These are phyloP conservation scores for Solenopsis invicta DNA, from an alignment of 1,140 invertebrate genomes.

Conservation along the genomic window DNA sequence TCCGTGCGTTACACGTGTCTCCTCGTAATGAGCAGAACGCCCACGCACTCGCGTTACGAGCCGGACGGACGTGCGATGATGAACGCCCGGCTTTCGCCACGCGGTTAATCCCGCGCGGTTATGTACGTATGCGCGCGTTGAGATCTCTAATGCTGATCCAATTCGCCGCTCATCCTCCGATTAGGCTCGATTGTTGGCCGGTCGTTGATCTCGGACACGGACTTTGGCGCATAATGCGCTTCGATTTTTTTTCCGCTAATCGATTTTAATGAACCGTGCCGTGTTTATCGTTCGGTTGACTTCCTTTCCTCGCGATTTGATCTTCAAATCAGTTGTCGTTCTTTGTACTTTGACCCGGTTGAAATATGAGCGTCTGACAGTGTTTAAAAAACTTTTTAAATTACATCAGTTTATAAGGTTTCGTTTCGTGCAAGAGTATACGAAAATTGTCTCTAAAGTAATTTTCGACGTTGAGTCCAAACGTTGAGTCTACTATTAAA, in stretches of 20 bases:
- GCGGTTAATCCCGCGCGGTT: conserved; percentile 40
- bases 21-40: conserved; percentile 38
- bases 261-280: conserved; percentile 46
- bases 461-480: too few relatives aligned
- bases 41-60: conserved; percentile 62
- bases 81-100: conserved; percentile 11
- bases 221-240: conserved; percentile 42
- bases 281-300: conserved; percentile 24
- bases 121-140: background rate
- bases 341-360: background rate
- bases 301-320: background rate
- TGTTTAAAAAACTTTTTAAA: background rate
- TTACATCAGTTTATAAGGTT: too few relatives aligned
- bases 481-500: too few relatives aligned
- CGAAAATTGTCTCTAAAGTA: too few relatives aligned
- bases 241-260: conserved; percentile 59
- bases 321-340: background rate
- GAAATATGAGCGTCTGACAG: background rate
- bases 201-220: conserved; percentile 70
- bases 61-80: conserved; percentile 64
- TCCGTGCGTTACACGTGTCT: conserved; percentile 63
- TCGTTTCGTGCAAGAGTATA: too few relatives aligned
- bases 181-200: conserved; percentile 66
- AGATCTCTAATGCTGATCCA: conserved; percentile 70
- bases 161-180: conserved; percentile 71